Evolutionary conservation across 2,888 invertebrate genomes (phyloP).

Genomic region (Crepidodera aurea): DNA sequence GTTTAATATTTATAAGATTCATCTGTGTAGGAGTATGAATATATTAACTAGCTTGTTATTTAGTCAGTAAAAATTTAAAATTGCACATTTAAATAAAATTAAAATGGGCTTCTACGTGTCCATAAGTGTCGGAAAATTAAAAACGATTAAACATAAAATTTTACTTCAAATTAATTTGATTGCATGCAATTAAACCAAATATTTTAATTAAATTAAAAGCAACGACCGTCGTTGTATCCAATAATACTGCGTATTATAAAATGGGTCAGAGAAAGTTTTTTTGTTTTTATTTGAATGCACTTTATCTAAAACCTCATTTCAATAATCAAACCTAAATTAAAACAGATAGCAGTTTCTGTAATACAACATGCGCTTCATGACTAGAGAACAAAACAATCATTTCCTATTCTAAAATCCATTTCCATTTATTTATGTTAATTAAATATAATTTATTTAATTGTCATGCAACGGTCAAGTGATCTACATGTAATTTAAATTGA

Average conservation of each 20-base stretch:
- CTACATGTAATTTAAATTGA: neutral
- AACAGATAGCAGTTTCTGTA: too few relatives aligned
- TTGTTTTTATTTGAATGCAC: neutral
- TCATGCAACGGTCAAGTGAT: neutral
- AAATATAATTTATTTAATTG: neutral
- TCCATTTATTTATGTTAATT: neutral
- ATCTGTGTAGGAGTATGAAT: too few relatives aligned
- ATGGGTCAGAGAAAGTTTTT: neutral
- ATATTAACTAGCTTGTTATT: too few relatives aligned
- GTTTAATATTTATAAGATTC: too few relatives aligned
- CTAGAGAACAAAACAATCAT: neutral
- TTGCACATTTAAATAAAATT: neutral
- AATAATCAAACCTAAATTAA: too few relatives aligned
- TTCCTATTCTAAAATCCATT: neutral
- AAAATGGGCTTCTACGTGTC: neutral
- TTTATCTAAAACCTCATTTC: neutral
- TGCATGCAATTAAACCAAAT: too few relatives aligned
- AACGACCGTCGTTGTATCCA: too few relatives aligned
- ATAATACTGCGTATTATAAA: neutral
- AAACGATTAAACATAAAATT: neutral
- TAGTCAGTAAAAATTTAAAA: too few relatives aligned
- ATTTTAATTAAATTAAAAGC: too few relatives aligned
- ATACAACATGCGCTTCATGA: too few relatives aligned
- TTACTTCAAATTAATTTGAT: too few relatives aligned
- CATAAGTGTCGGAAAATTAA: neutral